Conservation (phyloP, 2,797 vertebrate genomes). For the Chromobotia macracanthus region DNA sequence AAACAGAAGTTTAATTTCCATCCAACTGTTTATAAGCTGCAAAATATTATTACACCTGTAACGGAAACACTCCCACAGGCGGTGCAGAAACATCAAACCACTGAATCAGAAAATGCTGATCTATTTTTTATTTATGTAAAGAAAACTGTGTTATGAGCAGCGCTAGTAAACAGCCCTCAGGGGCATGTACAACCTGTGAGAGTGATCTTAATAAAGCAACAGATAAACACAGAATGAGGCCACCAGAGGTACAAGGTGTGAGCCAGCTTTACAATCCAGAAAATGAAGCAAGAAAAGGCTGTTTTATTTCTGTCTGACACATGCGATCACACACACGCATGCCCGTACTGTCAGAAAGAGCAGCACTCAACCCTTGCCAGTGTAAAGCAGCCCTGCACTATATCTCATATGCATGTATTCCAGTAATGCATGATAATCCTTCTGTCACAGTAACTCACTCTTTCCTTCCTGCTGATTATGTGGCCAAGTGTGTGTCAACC, state of each 20-base stretch:
- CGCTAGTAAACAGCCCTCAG: conserved; percentile 10
- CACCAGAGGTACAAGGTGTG: conserved; percentile 28
- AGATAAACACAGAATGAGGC: neutral
- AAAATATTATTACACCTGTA: conserved; percentile 21
- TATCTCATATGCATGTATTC: neutral
- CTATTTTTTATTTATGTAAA: conserved; percentile 4
- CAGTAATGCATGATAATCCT: conserved; percentile 38
- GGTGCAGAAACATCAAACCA: neutral
- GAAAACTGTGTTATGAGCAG: conserved; percentile 18
- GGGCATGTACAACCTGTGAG: conserved; percentile 5
- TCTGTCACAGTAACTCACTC: conserved; percentile 25
- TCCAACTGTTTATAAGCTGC: conserved; percentile 11
- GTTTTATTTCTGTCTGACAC: conserved; percentile 11
- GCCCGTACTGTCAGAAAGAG: conserved; percentile 52
- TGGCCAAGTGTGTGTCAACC: neutral
- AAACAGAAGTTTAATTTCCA: conserved; percentile 28
- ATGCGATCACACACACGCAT: neutral
- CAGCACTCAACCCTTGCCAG: conserved; percentile 62
- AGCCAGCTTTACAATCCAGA: conserved; percentile 3
- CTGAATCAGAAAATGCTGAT: conserved; percentile 7
- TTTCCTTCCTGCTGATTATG: conserved; percentile 7
- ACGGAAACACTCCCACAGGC: neutral
- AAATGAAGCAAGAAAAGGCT: conserved; percentile 5
- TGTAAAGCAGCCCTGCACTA: neutral
- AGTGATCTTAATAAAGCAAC: conserved; percentile 7